Evolutionary conservation across 2,113 vertebrate species (phyloP), one percentile per base, ranked within the genome.

Genomic region (Dipodomys ordii): DNA sequence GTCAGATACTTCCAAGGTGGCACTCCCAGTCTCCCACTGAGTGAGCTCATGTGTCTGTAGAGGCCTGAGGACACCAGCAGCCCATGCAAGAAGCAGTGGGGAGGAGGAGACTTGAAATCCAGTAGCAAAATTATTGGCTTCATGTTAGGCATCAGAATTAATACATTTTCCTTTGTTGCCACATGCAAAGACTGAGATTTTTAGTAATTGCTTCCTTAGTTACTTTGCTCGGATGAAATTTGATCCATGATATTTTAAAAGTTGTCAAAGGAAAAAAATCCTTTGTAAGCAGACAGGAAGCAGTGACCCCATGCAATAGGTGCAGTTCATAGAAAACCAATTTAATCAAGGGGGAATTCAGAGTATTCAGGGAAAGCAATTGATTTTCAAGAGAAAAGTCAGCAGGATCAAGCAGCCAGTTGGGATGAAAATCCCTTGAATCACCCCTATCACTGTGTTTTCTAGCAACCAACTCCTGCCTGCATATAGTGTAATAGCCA

Each of bases 401-500:
- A 97, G 97, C 97, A 97, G 97, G 97, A 97, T 97, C 96, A 97
- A 98, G 97, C 94, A 98, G 97, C 91, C 96, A 96, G 95, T 97
- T 98, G 97, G 96, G 96, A 98, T 97, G 97, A 98, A 98, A 98
- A 98, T 97, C 97, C 95, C 97, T 97, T 96, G 93, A 98, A 97
- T 98, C 96, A 97, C 95, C 97, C 96, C 93, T 95, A 98, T 96
- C 97, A 74, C 93, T 83, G 35, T 97, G 96, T 98, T 98, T 98
- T 97, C 95, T 88, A 97, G 97, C 96, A 95, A 97, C 96, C 97
- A 98, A 98, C 97, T 98, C 93, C 16, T 96, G 97, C 98, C 95
- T 98, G 97, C 98, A 97, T 97, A 98, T 98, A 98, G 98, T 92
- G 97, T 94, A 98, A 98, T 95, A 97, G 97, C 97, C 96, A 98